Percentiles rank a stretch among this genome's conserved stretches.
Evolutionary conservation across 2,888 invertebrate species (phyloP).

Genomic region (Metopia argyrocephala): DNA sequence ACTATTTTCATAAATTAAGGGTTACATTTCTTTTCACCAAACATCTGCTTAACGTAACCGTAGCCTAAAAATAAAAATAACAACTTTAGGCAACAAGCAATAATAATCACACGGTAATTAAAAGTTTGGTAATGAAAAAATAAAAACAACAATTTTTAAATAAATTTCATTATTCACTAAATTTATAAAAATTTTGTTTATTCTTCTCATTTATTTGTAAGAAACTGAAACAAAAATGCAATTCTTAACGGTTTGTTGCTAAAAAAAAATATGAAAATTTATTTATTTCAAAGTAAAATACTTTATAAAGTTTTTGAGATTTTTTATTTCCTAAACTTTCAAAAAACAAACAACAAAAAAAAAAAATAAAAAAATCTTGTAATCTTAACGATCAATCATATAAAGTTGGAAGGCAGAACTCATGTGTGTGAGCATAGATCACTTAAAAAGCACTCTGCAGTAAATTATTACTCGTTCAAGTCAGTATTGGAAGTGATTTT

Average conservation of each 20-base stretch:
- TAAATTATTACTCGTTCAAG: background rate
- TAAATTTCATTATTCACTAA: no score
- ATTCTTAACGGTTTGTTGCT: background rate
- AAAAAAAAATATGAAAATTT: no score
- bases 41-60: no score
- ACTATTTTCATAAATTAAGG: no score
- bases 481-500: background rate
- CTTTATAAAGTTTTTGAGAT: background rate
- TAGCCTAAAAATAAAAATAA: no score
- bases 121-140: no score
- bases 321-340: background rate
- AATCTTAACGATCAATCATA: conserved; percentile 34
- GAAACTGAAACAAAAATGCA: background rate
- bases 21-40: no score
- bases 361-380: background rate
- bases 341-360: background rate
- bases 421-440: background rate
- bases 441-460: no score
- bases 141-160: no score
- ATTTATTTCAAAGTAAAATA: background rate
- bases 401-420: background rate
- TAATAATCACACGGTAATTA: no score
- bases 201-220: background rate
- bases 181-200: background rate
- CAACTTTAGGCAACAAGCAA: no score